Percentiles rank a stretch among this genome's conserved stretches.
These are phyloP conservation scores for Dipodomys merriami DNA, from an alignment of 2,113 vertebrate genomes.

Conservation along the genomic window DNA sequence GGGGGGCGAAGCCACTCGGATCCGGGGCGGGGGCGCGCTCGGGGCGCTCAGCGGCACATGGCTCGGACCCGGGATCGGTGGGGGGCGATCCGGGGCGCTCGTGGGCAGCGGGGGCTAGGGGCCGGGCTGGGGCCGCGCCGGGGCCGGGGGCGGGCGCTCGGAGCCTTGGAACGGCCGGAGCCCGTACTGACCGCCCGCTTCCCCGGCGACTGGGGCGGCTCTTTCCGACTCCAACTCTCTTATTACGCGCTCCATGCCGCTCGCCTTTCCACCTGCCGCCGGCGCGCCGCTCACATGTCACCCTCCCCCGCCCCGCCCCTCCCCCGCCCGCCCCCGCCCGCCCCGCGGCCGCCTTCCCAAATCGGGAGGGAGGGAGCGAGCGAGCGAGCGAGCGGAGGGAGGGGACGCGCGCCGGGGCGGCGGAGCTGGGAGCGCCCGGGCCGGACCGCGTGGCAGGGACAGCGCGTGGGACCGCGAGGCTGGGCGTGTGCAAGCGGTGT, in stretches of 20 bases:
- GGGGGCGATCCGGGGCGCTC: constrained; percentile 43
- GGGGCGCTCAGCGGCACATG: constrained; percentile 67
- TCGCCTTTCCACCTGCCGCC: constrained; percentile 81
- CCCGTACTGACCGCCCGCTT: constrained; percentile 76
- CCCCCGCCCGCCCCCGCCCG: constrained; percentile 69
- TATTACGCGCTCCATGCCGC: constrained; percentile 83
- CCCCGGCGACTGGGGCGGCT: constrained; percentile 62
- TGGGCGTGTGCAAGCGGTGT: background rate
- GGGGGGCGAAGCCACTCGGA: constrained; percentile 51
- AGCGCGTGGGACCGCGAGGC: background rate
- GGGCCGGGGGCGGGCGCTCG: constrained; percentile 65
- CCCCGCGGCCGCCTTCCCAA: constrained; percentile 74
- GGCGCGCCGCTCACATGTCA: constrained; percentile 80
- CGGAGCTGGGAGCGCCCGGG: background rate
- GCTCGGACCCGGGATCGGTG: constrained; percentile 56
- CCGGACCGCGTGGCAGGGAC: constrained; percentile 1
- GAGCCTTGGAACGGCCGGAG: constrained; percentile 75
- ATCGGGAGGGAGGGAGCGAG: constrained; percentile 79
- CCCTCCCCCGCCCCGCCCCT: constrained; percentile 62
- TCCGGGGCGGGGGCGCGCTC: constrained; percentile 47
- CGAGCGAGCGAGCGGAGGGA: constrained; percentile 29
- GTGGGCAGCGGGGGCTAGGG: constrained; percentile 64
- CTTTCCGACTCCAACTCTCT: constrained; percentile 77
- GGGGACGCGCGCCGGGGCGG: background rate
- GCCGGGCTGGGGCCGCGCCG: constrained; percentile 44